phyloP scores from a whole-genome alignment of 1,140 invertebrate genomes.

The Vanessa atalanta region DNA sequence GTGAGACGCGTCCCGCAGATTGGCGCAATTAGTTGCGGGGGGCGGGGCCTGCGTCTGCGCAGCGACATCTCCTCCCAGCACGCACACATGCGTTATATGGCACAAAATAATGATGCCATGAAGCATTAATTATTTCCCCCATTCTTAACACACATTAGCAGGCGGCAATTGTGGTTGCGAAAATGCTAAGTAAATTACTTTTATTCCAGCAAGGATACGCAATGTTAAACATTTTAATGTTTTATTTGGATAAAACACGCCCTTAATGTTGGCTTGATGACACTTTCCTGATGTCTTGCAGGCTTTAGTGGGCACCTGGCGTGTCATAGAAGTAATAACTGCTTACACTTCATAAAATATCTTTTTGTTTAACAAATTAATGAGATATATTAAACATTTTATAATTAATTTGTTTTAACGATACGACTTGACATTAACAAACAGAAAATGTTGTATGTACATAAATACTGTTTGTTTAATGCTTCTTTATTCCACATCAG shows the following conservation, averaged over 20 bases:
- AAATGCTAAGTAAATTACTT: slow-evolving; percentile 54
- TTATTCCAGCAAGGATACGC: slow-evolving; percentile 42
- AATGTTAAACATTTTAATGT: slow-evolving; percentile 31
- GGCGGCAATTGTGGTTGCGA: slow-evolving; percentile 47
- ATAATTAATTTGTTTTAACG: neutral
- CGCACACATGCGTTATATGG: slow-evolving; percentile 48
- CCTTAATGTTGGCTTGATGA: slow-evolving; percentile 1
- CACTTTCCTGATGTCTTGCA: neutral
- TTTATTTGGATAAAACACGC: slow-evolving; percentile 6
- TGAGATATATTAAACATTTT: slow-evolving; percentile 5
- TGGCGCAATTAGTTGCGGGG: slow-evolving; percentile 73
- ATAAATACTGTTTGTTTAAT: neutral
- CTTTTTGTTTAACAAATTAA: slow-evolving; percentile 3
- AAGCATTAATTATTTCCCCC: slow-evolving; percentile 68
- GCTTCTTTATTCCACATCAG: neutral
- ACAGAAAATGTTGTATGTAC: neutral
- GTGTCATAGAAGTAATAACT: slow-evolving; percentile 9
- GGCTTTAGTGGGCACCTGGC: neutral
- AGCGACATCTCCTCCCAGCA: slow-evolving; percentile 63
- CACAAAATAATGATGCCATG: slow-evolving; percentile 64
- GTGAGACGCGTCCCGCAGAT: slow-evolving; percentile 62
- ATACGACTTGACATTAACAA: neutral
- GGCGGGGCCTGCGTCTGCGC: slow-evolving; percentile 69
- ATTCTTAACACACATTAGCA: slow-evolving; percentile 46
- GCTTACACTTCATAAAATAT: slow-evolving; percentile 5